Base-by-base conservation (phyloP, 2,113 vertebrate genomes). In the Entomyzon cyanotis region DNA sequence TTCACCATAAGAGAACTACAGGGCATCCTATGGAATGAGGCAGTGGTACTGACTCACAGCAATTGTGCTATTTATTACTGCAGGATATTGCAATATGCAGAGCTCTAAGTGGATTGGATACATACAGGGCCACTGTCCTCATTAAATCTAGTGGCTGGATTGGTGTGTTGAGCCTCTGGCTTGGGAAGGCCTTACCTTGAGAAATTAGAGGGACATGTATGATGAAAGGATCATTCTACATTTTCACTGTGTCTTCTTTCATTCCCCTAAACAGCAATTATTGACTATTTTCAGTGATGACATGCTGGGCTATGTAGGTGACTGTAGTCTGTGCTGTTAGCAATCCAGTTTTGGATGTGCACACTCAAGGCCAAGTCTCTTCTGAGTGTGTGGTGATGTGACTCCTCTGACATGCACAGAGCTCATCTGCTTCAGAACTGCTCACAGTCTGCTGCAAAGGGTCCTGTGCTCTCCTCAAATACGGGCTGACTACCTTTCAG, bases 21-120 rank as follows among this genome's bases (percentile, higher is more conserved):
- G 80, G 92, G 71, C 64, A 77, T 63, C 68, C 86, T 70, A 59
- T 75, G 76, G 92, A 90, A 80, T 75, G 80, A 55, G 78, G 63
- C 79, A 81, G 82, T 39, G 78, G 68, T 13, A 50, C 15, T 46
- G 58, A 80, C 67, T 92, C 1, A 0, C 37, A 91, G 75, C 56
- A 80, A 53, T 62, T 42, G 58, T 70, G 84, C 23, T 76, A 9
- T 95, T 94, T 88, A n/a, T 93, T 90, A 52, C n/a, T 44, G 55
- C 24, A 83, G 44, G 49, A 19, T 28, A 23, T 16, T 78, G 58
- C 65, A 62, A 74, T n/a, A 85, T 28, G 31, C 59, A 64, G 85
- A 90, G 37, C 31, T 49, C 1, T 17, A 19, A 70, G 23, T 33
- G 50, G 23, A 55, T 74, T 55, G 60, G 94, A 47, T 41, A 55